A percentile compares a stretch with the other conserved stretches of the same genome.
Evolutionary conservation across 2,113 vertebrate species (phyloP).

Genomic region (Raja brachyura): DNA sequence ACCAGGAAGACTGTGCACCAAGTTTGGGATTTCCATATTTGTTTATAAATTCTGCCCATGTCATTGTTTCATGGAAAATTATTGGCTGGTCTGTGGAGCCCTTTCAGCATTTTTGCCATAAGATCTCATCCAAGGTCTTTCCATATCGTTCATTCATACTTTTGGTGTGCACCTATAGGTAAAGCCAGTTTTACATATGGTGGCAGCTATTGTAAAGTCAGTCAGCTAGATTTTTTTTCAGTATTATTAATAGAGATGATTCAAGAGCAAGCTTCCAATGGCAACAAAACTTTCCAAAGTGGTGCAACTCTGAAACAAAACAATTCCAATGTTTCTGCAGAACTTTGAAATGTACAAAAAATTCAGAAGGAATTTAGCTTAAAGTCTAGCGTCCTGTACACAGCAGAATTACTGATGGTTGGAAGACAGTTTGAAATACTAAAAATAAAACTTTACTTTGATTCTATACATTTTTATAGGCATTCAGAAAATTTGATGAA

Average conservation of each 20-base stretch:
- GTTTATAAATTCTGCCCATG: too few species aligned
- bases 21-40: too few species aligned
- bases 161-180: background rate
- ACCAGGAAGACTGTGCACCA: too few species aligned
- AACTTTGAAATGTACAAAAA: background rate
- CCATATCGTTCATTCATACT: too few species aligned
- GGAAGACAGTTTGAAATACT: background rate
- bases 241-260: background rate
- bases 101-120: background rate
- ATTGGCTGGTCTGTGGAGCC: too few species aligned
- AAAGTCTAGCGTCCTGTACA: background rate
- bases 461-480: constrained; percentile 49
- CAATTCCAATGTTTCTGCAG: background rate
- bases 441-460: background rate
- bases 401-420: background rate
- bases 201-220: background rate
- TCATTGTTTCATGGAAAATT: too few species aligned
- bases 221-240: background rate
- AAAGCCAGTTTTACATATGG: background rate
- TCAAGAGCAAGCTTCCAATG: background rate
- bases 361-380: background rate
- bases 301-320: background rate
- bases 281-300: background rate
- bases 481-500: constrained; percentile 84
- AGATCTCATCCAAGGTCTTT: background rate